Evolutionary conservation across 2,797 vertebrate species (phyloP).

Genomic region (Poliocrania exsul): DNA sequence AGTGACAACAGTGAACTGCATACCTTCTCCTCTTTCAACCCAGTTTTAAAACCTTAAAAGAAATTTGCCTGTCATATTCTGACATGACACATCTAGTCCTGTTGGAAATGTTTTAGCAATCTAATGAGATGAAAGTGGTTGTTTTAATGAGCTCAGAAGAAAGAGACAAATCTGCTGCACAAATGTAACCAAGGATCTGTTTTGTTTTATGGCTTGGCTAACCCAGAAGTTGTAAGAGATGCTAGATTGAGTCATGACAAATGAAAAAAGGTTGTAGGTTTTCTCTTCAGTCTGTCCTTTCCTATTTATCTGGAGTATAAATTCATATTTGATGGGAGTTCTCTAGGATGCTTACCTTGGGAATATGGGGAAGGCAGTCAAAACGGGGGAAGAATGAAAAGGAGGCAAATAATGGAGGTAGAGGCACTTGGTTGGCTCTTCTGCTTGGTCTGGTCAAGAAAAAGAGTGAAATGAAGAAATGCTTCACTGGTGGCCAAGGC

Average conservation of each 20-base stretch:
- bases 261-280: not conserved
- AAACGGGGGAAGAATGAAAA: not conserved
- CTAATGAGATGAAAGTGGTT: constrained; percentile 43
- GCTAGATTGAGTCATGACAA: not conserved
- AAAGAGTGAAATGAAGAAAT: not conserved
- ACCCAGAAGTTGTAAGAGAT: constrained; percentile 7
- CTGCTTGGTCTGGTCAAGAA: not conserved
- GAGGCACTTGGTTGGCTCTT: not conserved
- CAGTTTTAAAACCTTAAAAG: constrained; percentile 56
- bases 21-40: constrained; percentile 48
- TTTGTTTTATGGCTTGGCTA: constrained; percentile 39
- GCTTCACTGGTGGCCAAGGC: not conserved
- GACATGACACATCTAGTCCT: constrained; percentile 52
- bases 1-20: constrained; percentile 44
- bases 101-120: constrained; percentile 29
- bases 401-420: not conserved
- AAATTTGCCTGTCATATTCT: constrained; percentile 61
- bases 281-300: not conserved
- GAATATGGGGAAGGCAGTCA: accelerated
- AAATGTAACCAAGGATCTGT: constrained; percentile 26
- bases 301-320: not conserved
- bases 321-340: not conserved
- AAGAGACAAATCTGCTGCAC: constrained; percentile 35
- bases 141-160: constrained; percentile 40
- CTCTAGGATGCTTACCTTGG: not conserved